Percentiles rank a stretch among this genome's conserved stretches.
These are phyloP conservation scores for Acrocephalus scirpaceus DNA, from an alignment of 2,797 vertebrate genomes.

Conservation along the genomic window DNA sequence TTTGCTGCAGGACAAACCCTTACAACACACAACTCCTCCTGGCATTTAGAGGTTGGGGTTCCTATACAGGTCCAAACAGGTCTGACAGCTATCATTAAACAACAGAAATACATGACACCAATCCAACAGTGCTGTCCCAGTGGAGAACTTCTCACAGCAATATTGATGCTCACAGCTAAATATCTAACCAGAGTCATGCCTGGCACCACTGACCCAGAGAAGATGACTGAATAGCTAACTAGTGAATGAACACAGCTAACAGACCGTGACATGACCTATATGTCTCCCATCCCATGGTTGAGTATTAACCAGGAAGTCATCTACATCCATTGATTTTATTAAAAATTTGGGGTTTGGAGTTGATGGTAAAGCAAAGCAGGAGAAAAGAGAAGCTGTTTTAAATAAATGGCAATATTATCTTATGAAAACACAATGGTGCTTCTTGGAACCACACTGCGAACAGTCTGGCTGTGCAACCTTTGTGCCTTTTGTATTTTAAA, in stretches of 20 bases:
- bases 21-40: background rate
- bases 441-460: conserved; percentile 44
- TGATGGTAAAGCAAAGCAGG: background rate
- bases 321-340: background rate
- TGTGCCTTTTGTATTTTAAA: conserved; percentile 25
- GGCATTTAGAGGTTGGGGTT: background rate
- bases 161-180: conserved; percentile 35
- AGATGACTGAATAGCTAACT: conserved; percentile 47
- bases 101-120: background rate
- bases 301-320: conserved; percentile 55
- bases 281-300: background rate
- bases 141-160: background rate
- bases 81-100: background rate
- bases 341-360: background rate
- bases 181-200: conserved; percentile 21
- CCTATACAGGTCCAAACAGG: background rate
- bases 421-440: background rate
- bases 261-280: conserved; percentile 19
- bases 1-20: background rate
- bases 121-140: background rate
- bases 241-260: conserved; percentile 26
- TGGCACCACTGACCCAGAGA: conserved; percentile 47
- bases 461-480: conserved; percentile 30
- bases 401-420: conserved; percentile 11
- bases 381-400: conserved; percentile 10